These are phyloP conservation scores for Peribatodes rhomboidaria DNA, from an alignment of 2,888 invertebrate genomes.

Conservation along the genomic window DNA sequence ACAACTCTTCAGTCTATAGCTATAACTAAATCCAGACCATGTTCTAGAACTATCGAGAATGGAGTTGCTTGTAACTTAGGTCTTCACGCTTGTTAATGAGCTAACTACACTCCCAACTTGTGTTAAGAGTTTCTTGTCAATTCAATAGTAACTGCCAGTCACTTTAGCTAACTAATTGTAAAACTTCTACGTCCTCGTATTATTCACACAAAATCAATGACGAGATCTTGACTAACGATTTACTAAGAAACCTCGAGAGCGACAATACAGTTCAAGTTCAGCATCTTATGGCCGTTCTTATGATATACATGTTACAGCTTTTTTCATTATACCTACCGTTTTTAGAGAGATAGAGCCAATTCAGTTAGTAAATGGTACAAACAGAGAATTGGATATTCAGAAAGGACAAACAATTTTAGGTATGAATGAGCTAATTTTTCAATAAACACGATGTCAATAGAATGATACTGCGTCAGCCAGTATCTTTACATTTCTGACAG, in stretches of 20 bases:
- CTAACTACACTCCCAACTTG: slow-evolving; percentile 48
- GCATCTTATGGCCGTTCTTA: too few species aligned
- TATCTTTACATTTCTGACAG: too few species aligned
- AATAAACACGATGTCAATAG: too few species aligned
- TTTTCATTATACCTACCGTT: too few species aligned
- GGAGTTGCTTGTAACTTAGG: slow-evolving; percentile 55
- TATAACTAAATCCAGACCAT: slow-evolving; percentile 4
- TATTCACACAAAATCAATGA: not conserved
- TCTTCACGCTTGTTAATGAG: slow-evolving; percentile 55
- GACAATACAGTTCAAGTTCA: not conserved
- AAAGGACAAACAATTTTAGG: too few species aligned
- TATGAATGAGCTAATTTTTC: too few species aligned
- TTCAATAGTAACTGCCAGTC: slow-evolving; percentile 49
- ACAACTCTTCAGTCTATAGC: slow-evolving; percentile 1
- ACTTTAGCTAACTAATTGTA: slow-evolving; percentile 29
- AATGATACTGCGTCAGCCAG: too few species aligned
- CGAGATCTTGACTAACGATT: not conserved
- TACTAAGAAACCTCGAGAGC: not conserved
- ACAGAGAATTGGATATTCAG: too few species aligned
- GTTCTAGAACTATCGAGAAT: slow-evolving; percentile 46
- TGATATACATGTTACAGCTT: too few species aligned
- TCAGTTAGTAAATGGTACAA: too few species aligned
- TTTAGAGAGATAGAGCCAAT: too few species aligned
- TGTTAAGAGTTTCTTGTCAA: slow-evolving; percentile 49
- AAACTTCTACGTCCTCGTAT: slow-evolving; percentile 16